Base-by-base conservation (phyloP, 2,888 invertebrate species). In the Athetis lepigone region DNA sequence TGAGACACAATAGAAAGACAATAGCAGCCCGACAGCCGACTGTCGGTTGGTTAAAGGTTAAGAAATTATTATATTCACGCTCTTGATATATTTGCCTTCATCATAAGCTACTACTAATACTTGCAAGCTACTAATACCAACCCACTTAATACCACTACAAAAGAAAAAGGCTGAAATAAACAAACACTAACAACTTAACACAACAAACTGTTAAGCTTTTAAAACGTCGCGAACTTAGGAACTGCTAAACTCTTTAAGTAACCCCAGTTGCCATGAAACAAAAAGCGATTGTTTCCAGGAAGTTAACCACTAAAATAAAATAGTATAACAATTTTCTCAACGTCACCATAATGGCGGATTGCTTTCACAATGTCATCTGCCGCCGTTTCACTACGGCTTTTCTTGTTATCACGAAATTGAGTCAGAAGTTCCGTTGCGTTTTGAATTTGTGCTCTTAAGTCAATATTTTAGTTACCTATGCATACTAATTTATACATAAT, bases 281-380 rank as follows among this genome's bases (percentile, higher is more conserved):
- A 40, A 49, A 52, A 57, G 18, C 16, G 2, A 40, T 39, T 6
- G 19, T 46, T 19, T 16, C 5, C 25, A 29, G 45, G 27, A 57
- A 77, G 42, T 47, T 60, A 43, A 50, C 60, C 56, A 52, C 39
- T 55, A 29, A 59, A 73, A 70, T 45, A 29, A 37, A 61, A 70
- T 37, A 61, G 36, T 50, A 40, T 69, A 57, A 62, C 63, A 69
- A 73, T 66, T n/a, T 54, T 55, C 49, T 64, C 68, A 62, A 58
- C 50, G 68, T 70, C 74, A 56, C 46, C 69, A 45, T 68, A 79
- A 81, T 81, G 65, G 69, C 59, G 73, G 74, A 67, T 69, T 63
- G 72, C 81, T 78, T 66, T 64, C 40, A 54, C 60, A 52, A 50
- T 66, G 60, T 63, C 60, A 66, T 72, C 60, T 52, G 59, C 59